phyloP scores from a whole-genome alignment of 2,113 vertebrate genomes.

The Desmodus rotundus region DNA sequence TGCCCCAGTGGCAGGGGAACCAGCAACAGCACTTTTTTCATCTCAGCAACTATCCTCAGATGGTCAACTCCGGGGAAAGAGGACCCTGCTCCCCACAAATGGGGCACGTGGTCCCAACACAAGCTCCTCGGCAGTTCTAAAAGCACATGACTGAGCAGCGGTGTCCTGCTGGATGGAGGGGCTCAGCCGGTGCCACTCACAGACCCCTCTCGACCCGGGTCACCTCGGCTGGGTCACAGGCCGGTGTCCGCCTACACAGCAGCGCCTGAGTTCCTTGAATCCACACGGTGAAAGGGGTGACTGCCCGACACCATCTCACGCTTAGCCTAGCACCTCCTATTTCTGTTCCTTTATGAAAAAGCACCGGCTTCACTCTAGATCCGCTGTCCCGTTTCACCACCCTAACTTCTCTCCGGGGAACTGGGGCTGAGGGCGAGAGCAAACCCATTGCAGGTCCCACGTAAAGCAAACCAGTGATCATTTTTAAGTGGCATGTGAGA shows the following conservation, averaged over 20 bases:
- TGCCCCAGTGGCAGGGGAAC: accelerated
- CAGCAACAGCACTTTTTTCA: accelerated
- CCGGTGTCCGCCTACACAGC: accelerated
- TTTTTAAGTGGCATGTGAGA: background rate
- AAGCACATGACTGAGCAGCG: background rate
- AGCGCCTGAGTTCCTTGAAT: background rate
- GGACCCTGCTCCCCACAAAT: background rate
- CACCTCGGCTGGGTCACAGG: too few species aligned
- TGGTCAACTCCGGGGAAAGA: background rate
- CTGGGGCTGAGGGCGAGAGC: background rate
- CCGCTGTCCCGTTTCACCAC: background rate
- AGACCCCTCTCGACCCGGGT: too few species aligned
- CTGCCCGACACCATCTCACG: background rate
- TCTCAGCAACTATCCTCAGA: background rate
- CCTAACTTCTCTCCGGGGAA: background rate
- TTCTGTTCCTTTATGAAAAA: background rate
- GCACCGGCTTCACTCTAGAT: background rate
- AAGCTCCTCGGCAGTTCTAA: background rate
- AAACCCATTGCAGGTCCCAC: background rate
- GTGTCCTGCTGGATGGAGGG: background rate
- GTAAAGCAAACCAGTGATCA: background rate
- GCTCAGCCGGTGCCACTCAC: background rate
- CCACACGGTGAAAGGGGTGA: accelerated
- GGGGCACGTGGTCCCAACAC: background rate
- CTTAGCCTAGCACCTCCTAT: background rate